Conservation (phyloP, 2,888 invertebrate genomes). For the Synergus japonicus region DNA sequence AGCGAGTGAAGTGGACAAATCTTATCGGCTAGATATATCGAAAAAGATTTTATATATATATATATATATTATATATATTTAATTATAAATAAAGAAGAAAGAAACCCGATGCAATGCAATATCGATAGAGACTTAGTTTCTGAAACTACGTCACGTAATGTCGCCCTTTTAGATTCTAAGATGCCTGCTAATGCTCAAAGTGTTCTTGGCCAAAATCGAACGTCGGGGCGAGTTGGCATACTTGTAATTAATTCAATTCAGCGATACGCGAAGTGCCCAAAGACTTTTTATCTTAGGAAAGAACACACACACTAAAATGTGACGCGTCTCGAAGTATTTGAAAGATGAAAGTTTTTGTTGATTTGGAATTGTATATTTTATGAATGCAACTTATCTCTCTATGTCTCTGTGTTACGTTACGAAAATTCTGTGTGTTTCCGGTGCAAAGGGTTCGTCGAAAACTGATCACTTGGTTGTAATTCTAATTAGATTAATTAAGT, state of each 20-base stretch:
- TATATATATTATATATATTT: conserved; percentile 47
- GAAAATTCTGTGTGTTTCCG: neutral
- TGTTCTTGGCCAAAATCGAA: conserved; percentile 64
- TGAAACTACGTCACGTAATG: conserved; percentile 66
- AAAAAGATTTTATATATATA: conserved; percentile 41
- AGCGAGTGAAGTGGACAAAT: conserved; percentile 39
- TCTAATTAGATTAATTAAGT: neutral
- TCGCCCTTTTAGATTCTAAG: conserved; percentile 70
- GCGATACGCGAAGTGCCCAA: conserved; percentile 34
- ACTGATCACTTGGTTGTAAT: neutral
- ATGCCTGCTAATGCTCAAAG: conserved; percentile 72
- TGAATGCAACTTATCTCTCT: conserved; percentile 16
- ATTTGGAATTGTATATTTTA: conserved; percentile 19
- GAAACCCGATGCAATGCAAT: conserved; percentile 49
- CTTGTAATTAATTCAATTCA: conserved; percentile 15
- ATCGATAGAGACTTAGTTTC: conserved; percentile 65
- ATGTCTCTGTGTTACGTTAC: conserved; percentile 9
- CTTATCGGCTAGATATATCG: conserved; percentile 41
- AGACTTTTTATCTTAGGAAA: conserved; percentile 13
- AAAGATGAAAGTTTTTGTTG: neutral
- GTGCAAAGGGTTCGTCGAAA: neutral
- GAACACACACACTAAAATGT: neutral
- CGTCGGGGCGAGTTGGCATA: conserved; percentile 36
- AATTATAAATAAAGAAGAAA: conserved; percentile 50
- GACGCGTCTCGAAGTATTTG: neutral